Evolutionary conservation across 37 sponge, comb jelly and placozoan species (phyloP).

Genomic region (Aplysina aerophoba): DNA sequence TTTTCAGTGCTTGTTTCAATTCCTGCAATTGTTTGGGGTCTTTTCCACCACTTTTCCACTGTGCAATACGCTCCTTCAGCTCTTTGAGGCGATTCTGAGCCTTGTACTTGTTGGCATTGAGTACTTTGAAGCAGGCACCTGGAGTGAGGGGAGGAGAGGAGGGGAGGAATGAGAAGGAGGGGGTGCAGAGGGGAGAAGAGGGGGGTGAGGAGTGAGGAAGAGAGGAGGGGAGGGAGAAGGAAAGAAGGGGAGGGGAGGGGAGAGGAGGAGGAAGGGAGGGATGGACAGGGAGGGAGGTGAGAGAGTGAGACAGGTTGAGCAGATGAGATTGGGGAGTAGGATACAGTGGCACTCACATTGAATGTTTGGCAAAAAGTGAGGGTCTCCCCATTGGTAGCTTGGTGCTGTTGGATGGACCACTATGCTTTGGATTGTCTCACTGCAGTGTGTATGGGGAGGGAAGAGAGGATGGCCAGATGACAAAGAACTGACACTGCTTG

Average conservation of each 20-base stretch:
- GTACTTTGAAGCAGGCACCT: constrained; percentile 34
- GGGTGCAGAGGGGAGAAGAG: too few species aligned
- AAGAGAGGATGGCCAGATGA: not conserved
- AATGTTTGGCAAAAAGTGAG: constrained; percentile 21
- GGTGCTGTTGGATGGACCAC: not conserved
- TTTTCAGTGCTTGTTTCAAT: constrained; percentile 14
- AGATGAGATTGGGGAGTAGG: too few species aligned
- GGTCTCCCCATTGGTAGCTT: not conserved
- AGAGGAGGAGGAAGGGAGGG: too few species aligned
- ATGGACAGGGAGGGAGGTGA: too few species aligned
- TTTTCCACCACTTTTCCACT: too few species aligned
- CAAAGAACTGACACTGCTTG: too few species aligned
- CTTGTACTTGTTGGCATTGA: constrained; percentile 27
- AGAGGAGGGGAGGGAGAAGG: too few species aligned
- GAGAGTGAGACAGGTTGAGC: too few species aligned
- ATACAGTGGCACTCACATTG: constrained; percentile 25
- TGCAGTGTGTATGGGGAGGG: not conserved
- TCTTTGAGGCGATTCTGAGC: constrained; percentile 1
- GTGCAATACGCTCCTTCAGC: not conserved
- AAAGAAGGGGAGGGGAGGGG: too few species aligned
- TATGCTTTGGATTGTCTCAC: constrained; percentile 15
- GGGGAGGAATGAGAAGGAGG: too few species aligned
- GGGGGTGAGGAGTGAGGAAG: too few species aligned
- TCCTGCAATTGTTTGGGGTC: too few species aligned
- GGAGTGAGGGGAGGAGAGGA: not conserved